A percentile compares a stretch with the other conserved stretches of the same genome.
phyloP scores from a whole-genome alignment of 1,140 invertebrate genomes.

The Microplitis demolitor region DNA sequence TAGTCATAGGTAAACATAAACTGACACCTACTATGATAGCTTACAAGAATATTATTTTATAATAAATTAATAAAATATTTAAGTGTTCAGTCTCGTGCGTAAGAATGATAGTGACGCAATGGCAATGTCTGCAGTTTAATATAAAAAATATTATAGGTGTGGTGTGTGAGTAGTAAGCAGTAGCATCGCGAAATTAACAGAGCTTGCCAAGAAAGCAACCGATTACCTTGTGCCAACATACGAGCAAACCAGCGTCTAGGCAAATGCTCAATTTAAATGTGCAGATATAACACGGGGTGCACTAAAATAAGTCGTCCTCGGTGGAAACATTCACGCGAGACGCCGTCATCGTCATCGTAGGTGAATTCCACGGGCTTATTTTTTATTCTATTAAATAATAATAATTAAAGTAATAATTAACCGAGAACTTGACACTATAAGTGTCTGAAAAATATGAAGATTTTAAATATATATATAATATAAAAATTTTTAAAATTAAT shows the following conservation, averaged over 20 bases:
- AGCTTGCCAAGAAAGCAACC: slow-evolving; percentile 23
- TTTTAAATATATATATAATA: too few species aligned
- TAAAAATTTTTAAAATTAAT: too few species aligned
- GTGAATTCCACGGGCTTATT: neutral
- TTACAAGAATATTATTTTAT: neutral
- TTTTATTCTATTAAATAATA: slow-evolving; percentile 7
- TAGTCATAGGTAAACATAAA: too few species aligned
- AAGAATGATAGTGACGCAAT: neutral
- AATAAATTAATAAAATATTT: neutral
- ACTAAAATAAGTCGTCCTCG: slow-evolving; percentile 29
- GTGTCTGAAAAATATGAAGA: too few species aligned
- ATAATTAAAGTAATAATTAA: too few species aligned
- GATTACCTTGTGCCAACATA: slow-evolving; percentile 11
- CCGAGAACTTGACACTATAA: too few species aligned
- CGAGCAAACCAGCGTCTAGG: slow-evolving; percentile 18
- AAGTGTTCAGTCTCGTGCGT: neutral
- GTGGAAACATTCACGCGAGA: slow-evolving; percentile 13
- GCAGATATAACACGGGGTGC: slow-evolving; percentile 18
- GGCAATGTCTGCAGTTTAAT: neutral
- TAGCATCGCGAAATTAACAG: neutral
- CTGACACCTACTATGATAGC: too few species aligned
- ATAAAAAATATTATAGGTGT: neutral
- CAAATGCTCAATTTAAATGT: slow-evolving; percentile 24
- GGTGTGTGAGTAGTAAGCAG: neutral
- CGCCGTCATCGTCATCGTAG: slow-evolving; percentile 1